Base-by-base conservation (phyloP, 2,888 invertebrate genomes). In the Empis stercorea region DNA sequence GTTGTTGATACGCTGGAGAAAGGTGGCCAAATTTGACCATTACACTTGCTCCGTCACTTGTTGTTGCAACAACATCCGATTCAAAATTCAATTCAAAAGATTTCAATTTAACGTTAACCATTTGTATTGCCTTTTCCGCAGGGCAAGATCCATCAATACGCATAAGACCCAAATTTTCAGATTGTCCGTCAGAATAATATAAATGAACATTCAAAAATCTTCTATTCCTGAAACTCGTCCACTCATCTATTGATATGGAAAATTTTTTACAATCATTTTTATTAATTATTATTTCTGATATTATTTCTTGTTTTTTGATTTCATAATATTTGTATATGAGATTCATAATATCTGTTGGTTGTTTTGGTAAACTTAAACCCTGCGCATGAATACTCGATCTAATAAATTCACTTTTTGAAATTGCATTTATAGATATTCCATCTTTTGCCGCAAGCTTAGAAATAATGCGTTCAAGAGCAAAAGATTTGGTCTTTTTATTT, bases 181-280 rank as follows among this genome's bases (percentile, higher is more conserved):
- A 17, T 20, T 37, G 11, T 11, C 32, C 15, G 23, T 38, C 30
- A 23, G 16, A 16, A 30, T 43, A 34, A 41, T 44, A 40, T 11
- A 47, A 11, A 30, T 47, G 30, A 11, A 47, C 38, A 23, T 34
- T 17, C 11, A 47, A 37, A 23, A 38, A 47, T 9, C 47, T 17
- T 14, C 47, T 16, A 32, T 38, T 39, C 7, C 43, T 20, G 30
- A 47, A 36, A 20, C 43, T 43, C 4, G 43, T 47, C 36, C 38
- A 43, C 32, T 43, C 43, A n/a, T 43, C 43, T 11, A 47, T 44
- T 4, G 38, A 43, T n/a, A 36, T 7, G 1, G 30, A 11, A 39
- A n/a, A 43, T 34, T 47, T 47, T 20, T 40, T 32, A 27, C 30
- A 32, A 40, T 40, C n/a, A 10, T 4, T 32, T 38, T 15, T 38